Conservation (phyloP, 2,797 vertebrate species). For the Rhodeus uyekii region DNA sequence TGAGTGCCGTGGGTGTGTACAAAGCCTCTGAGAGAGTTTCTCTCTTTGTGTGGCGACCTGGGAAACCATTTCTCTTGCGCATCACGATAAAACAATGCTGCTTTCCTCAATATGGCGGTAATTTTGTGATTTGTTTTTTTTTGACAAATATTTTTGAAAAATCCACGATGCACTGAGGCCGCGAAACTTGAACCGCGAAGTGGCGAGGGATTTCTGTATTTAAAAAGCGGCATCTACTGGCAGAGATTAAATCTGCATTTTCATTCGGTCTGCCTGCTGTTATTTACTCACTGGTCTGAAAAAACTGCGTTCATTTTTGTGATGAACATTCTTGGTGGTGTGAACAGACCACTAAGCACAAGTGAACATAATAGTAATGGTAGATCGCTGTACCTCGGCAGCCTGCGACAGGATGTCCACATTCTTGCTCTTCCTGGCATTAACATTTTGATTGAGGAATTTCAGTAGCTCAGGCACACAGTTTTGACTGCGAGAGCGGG, state of each 20-base stretch:
- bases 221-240: not conserved
- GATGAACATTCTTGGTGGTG: not conserved
- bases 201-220: too few relatives aligned
- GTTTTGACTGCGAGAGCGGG: slow-evolving; percentile 89
- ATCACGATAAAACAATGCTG: too few relatives aligned
- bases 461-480: slow-evolving; percentile 91
- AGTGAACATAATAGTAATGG: not conserved
- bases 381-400: slow-evolving; percentile 84
- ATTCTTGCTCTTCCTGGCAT: slow-evolving; percentile 94
- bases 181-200: too few relatives aligned
- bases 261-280: not conserved
- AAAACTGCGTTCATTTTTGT: not conserved
- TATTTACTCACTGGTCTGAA: not conserved
- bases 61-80: too few relatives aligned
- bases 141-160: too few relatives aligned
- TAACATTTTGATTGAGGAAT: slow-evolving; percentile 89
- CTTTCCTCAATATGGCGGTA: too few relatives aligned
- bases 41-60: too few relatives aligned
- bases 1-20: too few relatives aligned
- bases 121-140: too few relatives aligned
- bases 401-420: slow-evolving; percentile 98
- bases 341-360: not conserved
- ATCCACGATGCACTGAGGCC: too few relatives aligned
- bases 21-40: too few relatives aligned
- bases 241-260: not conserved